phyloP scores from a whole-genome alignment of 1,140 invertebrate species.

The Psix sp. region DNA sequence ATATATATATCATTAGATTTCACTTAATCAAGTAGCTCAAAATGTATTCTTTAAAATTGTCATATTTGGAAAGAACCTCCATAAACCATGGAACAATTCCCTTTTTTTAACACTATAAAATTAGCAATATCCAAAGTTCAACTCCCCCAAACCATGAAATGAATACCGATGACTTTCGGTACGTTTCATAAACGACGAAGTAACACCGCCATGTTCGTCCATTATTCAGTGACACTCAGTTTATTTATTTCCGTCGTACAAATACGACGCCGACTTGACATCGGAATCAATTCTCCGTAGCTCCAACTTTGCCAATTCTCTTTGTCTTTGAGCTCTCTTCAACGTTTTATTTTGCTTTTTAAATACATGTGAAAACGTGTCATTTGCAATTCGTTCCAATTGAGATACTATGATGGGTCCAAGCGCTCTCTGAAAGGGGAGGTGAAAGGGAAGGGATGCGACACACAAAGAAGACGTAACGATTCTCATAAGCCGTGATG shows the following conservation, averaged over 20 bases:
- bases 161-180: background rate
- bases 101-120: constrained; percentile 1
- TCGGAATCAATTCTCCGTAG: constrained; percentile 26
- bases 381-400: constrained; percentile 48
- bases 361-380: constrained; percentile 54
- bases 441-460: constrained; percentile 13
- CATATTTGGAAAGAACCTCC: no score
- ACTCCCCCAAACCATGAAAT: no score
- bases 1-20: no score
- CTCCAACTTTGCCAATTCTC: constrained; percentile 42
- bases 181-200: constrained; percentile 14
- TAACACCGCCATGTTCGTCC: background rate
- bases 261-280: constrained; percentile 18
- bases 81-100: no score
- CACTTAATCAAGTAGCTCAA: no score
- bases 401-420: constrained; percentile 41
- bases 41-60: no score
- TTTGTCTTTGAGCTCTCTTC: constrained; percentile 47
- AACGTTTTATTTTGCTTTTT: constrained; percentile 41
- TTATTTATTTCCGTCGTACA: constrained; percentile 18
- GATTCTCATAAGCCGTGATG: constrained; percentile 53
- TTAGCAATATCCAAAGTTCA: no score
- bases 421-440: background rate
- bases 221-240: constrained; percentile 13
- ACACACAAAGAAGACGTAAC: constrained; percentile 56